Evolutionary conservation across 2,888 invertebrate genomes (phyloP), one percentile per base, ranked within the genome.

Genomic region (Steinernema hermaphroditum): DNA sequence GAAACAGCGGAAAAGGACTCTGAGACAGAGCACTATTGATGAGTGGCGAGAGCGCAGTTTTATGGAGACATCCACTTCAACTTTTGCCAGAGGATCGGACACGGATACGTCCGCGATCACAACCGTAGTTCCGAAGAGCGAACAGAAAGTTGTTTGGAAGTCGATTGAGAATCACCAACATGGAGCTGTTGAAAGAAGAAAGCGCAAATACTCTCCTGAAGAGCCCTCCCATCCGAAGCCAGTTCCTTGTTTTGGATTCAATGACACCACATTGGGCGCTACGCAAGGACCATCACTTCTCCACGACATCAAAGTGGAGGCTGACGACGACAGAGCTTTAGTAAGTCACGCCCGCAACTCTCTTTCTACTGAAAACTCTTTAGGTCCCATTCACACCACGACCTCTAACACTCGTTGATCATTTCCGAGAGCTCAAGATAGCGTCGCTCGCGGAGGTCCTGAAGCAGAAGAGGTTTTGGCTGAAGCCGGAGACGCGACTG

Each of bases 381-480:
- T 16, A 46, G 46, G 46, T 46, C 22, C 46, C 46, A 16, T 46
- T 46, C n/a, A 16, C n/a, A 6, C 16, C 16, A 6, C 46, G 46
- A 4, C 46, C 46, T 6, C 16, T 46, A 4, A 19, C 46, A 9
- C 8, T 46, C 16, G n/a, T 16, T 19, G 46, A 46, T 16, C 46
- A 46, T 6, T 46, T 46, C 22, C 46, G 46, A 16, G 46, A 19
- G 16, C 6, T 46, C 6, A 19, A 16, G 22, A 46, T 46, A 19
- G 6, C 46, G 6, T 46, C 46, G 22, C 16, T 46, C 4, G 4
- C 46, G n/a, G 46, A 46, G 6, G 46, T 46, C 2, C 16, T 46
- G 46, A 46, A 46, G 46, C 46, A 46, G 6, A 46, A 46, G 46
- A 46, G 16, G n/a, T 46, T 46, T 46, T 46, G 46, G 46, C n/a